Percentiles rank a stretch among this genome's conserved stretches.
Conservation (phyloP, 2,797 vertebrate genomes). For the Glyptemys insculpta region DNA sequence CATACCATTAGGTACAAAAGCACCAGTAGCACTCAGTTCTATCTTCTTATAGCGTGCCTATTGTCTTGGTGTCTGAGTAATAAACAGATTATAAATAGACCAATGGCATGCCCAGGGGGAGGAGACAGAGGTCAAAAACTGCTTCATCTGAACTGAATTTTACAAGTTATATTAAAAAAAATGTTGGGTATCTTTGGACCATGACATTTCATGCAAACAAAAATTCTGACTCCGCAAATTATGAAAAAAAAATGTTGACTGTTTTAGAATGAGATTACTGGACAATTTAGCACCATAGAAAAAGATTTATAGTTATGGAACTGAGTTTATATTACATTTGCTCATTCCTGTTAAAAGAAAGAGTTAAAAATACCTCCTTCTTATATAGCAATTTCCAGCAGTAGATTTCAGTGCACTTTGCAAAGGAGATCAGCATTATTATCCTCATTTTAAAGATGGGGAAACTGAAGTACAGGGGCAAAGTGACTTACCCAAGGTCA, state of each 20-base stretch:
- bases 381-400: background rate
- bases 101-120: background rate
- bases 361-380: background rate
- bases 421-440: background rate
- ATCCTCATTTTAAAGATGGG: background rate
- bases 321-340: background rate
- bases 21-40: background rate
- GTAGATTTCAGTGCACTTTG: background rate
- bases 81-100: background rate
- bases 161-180: background rate
- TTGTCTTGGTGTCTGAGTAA: background rate
- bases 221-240: no score
- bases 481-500: background rate
- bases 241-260: background rate
- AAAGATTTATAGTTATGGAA: background rate
- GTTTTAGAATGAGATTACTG: background rate
- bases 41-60: background rate
- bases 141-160: background rate
- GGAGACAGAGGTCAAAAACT: background rate
- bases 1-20: background rate
- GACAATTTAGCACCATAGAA: background rate
- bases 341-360: background rate
- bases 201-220: background rate
- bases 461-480: background rate
- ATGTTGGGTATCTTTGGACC: background rate